A percentile compares a stretch with the other conserved stretches of the same genome.
These are phyloP conservation scores for Etheostoma spectabile DNA, from an alignment of 2,113 vertebrate species.

Conservation along the genomic window DNA sequence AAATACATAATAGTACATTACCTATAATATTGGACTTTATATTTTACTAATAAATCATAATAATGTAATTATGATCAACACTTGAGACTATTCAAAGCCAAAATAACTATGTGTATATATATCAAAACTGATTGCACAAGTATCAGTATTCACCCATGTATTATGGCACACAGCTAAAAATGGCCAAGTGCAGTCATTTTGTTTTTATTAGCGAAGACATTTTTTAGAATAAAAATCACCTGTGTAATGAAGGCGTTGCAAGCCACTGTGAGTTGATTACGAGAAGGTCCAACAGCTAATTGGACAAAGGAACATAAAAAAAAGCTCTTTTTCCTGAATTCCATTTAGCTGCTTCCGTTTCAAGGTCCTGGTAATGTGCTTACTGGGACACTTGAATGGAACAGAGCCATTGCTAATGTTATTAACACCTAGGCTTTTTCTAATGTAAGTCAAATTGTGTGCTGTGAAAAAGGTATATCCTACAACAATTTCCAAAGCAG, in stretches of 20 bases:
- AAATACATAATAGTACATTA: neutral
- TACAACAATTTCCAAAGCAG: neutral
- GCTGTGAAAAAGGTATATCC: neutral
- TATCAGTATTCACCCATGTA: neutral
- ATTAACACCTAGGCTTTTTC: neutral
- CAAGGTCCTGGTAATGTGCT: neutral
- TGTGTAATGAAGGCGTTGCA: neutral
- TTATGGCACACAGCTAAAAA: neutral
- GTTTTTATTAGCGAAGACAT: neutral
- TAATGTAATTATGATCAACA: neutral
- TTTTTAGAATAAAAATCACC: neutral
- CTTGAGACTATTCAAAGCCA: too few relatives aligned
- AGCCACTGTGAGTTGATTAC: neutral
- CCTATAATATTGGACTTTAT: neutral
- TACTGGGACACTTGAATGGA: neutral
- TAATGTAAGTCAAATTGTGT: neutral
- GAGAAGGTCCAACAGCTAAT: neutral
- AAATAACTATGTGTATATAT: neutral
- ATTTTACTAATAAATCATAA: neutral
- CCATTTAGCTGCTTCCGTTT: neutral
- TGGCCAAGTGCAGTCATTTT: neutral
- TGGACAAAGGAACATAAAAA: neutral
- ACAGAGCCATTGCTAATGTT: neutral
- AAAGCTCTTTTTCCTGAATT: neutral
- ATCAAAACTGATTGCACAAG: neutral